Evolutionary conservation across 2,797 vertebrate genomes (phyloP).

Genomic region (Clarias laeviceps): DNA sequence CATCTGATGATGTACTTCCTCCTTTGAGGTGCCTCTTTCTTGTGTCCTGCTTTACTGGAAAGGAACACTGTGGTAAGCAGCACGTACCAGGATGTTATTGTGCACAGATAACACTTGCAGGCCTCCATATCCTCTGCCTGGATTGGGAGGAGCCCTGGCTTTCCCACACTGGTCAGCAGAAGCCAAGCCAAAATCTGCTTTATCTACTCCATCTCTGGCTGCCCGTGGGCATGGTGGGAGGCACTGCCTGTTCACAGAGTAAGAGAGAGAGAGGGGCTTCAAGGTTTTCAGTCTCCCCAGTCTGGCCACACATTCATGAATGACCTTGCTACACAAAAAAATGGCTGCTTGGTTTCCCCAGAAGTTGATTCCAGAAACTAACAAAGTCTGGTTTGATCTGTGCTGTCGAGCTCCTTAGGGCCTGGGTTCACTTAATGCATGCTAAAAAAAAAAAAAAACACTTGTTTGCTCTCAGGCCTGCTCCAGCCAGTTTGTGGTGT

Average conservation of each 20-base stretch:
- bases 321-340: constrained; percentile 35
- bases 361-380: constrained; percentile 27
- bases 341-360: constrained; percentile 18
- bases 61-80: constrained; percentile 47
- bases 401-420: neutral
- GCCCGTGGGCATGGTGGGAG: constrained; percentile 24
- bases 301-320: constrained; percentile 26
- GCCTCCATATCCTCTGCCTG: constrained; percentile 53
- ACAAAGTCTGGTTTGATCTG: constrained; percentile 31
- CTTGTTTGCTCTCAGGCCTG: neutral
- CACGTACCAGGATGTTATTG: constrained; percentile 66
- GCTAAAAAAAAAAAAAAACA: neutral
- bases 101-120: constrained; percentile 54
- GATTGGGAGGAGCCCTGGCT: constrained; percentile 40
- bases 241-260: constrained; percentile 3
- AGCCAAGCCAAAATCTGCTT: constrained; percentile 28
- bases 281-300: constrained; percentile 10
- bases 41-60: constrained; percentile 49
- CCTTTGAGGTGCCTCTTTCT: constrained; percentile 36
- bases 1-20: neutral
- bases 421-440: neutral
- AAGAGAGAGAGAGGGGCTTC: neutral
- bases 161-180: constrained; percentile 57
- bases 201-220: constrained; percentile 27
- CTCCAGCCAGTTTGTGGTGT: constrained; percentile 23